Evolutionary conservation across 2,888 invertebrate species (phyloP), one percentile per base, ranked within the genome.

Genomic region (Gisinianus flammeolus): DNA sequence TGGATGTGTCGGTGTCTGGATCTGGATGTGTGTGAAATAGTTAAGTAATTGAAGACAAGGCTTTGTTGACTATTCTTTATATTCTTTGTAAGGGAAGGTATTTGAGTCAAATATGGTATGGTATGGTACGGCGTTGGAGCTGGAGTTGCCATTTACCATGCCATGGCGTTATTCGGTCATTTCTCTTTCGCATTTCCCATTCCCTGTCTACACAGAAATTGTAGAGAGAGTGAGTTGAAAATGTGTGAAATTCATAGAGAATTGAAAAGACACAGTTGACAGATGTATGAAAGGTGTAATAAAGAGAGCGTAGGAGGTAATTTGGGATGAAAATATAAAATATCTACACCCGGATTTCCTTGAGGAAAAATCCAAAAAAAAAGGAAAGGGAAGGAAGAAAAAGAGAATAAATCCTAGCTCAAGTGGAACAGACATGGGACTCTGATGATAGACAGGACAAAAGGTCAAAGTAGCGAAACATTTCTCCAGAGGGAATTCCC

Each of bases 221-320:
- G n/a, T n/a, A n/a, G n/a, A 28, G 26, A 26, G 28, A 62, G 26
- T 26, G 16, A 26, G 6, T 22, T 22, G 62, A 62, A 26, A 26
- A 26, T 12, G 62, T 62, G 62, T 62, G 62, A 62, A 62, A 26
- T 62, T 24, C 24, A 26, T 3, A 26, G 62, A 62, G 62, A 62
- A 62, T 62, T 62, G 62, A 62, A 26, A 62, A 58, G 3, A 62
- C 44, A 44, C 44, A 24, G 62, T 62, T 62, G 62, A 62, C 62
- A 62, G 62, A 26, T 62, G n/a, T n/a, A 62, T 62, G 62, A 62
- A 62, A 62, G 62, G 62, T 62, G 62, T 62, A 62, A 62, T 62
- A 62, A 62, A 62, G 62, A 62, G 28, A 62, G 26, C 62, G 62
- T 62, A 26, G 62, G 62, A 26, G 62, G 54, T 54, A 54, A 54